Evolutionary conservation across 30 jellyfish, hydroid and myxozoan species (phyloP), one percentile per base, ranked within the genome.

Genomic region (Hydra vulgaris): DNA sequence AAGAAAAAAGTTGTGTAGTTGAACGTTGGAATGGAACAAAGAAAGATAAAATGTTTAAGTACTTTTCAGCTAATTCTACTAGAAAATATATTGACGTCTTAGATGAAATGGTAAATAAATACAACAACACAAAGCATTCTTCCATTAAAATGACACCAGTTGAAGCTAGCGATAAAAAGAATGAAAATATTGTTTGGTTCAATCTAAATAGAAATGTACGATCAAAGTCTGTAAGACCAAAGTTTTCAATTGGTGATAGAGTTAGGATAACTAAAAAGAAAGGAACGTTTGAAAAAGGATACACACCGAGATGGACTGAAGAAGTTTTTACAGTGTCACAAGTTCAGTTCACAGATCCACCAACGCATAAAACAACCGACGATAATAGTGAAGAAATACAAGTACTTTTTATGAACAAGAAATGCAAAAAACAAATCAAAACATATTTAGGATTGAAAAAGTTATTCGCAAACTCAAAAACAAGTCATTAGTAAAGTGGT

Each of bases 291-390:
- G 71, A 70, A 27, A 83, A 83, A 70, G 85, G 94, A 22, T 84
- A 78, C 67, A 27, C 68, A 25, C 84, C 67, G 27, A 21, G 79
- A 26, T 84, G 94, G 89, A 84, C 84, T 22, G 94, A 84, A 26
- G 89, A 82, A 40, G 21, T 82, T 55, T 82, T 82, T 73, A 40
- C 66, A 8, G 66, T 82, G 17, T 54, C 80, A 15, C 21, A 73
- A 0, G 27, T 61, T 22, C 21, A 27, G 25, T 17, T 12, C 21
- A 55, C 80, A 21, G 77, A 86, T 7, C 75, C 56, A 40, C 56
- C 70, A 26, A 66, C 71, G 23, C 27, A 82, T 68, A 74, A 82
- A 75, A 21, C 73, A 16, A 53, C 25, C 20, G 90, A 82, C 75
- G 73, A 72, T 18, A 0, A 25, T 18, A 71, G 27, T 54, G 90